Evolutionary conservation across 2,113 vertebrate species (phyloP).

Genomic region (Pangasianodon hypophthalmus): DNA sequence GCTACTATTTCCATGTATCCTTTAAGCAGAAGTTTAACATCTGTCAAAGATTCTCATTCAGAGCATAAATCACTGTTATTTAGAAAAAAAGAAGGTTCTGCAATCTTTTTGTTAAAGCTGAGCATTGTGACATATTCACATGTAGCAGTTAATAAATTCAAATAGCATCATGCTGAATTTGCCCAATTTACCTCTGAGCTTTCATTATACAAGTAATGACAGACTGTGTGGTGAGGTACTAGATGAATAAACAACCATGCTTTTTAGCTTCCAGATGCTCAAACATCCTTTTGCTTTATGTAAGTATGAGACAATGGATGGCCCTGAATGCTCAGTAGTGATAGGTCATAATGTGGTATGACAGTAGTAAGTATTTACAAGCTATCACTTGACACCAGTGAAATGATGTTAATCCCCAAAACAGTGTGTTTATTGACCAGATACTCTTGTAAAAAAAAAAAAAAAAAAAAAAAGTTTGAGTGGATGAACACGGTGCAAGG

Average conservation of each 20-base stretch:
- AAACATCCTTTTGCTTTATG: not conserved
- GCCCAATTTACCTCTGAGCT: not conserved
- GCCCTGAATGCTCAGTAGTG: not conserved
- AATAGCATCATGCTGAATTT: not conserved
- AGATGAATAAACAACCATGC: not conserved
- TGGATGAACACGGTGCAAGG: not conserved
- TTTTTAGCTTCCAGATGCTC: not conserved
- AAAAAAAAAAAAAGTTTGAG: too few relatives aligned
- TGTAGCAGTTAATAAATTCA: not conserved
- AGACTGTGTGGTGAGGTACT: not conserved
- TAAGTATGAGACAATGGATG: not conserved
- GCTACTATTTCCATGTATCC: not conserved
- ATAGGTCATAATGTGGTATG: not conserved
- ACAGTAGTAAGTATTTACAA: slow-evolving; percentile 46
- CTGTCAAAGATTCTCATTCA: not conserved
- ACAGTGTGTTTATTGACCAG: slow-evolving; percentile 55
- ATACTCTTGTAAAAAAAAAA: slow-evolving; percentile 6
- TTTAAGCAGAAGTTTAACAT: not conserved
- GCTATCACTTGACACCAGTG: slow-evolving; percentile 50
- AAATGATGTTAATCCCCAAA: slow-evolving; percentile 56
- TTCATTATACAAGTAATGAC: not conserved
- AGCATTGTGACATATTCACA: not conserved
- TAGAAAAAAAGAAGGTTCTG: not conserved
- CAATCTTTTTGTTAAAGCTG: not conserved
- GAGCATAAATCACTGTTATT: not conserved